phyloP scores from a whole-genome alignment of 1,140 invertebrate genomes.

The Mya arenaria region DNA sequence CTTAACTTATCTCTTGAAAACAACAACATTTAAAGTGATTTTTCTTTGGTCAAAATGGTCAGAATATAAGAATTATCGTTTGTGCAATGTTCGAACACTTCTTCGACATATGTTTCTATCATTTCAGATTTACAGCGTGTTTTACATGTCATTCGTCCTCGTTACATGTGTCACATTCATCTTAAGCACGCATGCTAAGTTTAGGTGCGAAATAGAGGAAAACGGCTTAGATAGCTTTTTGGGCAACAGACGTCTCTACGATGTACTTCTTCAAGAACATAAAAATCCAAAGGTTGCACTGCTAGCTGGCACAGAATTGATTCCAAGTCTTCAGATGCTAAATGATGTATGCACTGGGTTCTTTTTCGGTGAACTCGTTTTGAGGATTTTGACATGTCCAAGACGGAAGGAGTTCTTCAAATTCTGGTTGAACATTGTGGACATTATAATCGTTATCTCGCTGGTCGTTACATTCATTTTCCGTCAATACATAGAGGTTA shows the following conservation, averaged over 20 bases:
- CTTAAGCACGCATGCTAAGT: slow-evolving; percentile 49
- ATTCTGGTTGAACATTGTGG: slow-evolving; percentile 79
- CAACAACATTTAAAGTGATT: too few species aligned
- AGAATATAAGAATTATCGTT: too few species aligned
- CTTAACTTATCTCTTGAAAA: too few species aligned
- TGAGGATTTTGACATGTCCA: slow-evolving; percentile 75
- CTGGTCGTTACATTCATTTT: slow-evolving; percentile 9
- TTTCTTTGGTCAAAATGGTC: too few species aligned
- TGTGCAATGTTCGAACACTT: too few species aligned
- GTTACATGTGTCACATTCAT: slow-evolving; percentile 45
- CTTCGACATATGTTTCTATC: not conserved
- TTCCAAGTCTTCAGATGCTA: slow-evolving; percentile 34
- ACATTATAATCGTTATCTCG: slow-evolving; percentile 68
- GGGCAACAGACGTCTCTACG: not conserved
- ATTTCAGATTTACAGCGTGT: slow-evolving; percentile 58
- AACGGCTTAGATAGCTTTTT: slow-evolving; percentile 7
- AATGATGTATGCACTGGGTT: slow-evolving; percentile 76
- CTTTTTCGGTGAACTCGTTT: slow-evolving; percentile 78
- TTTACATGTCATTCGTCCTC: slow-evolving; percentile 61
- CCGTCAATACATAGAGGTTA: not conserved
- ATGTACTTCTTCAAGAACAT: not conserved
- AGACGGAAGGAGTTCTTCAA: slow-evolving; percentile 76
- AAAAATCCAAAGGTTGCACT: slow-evolving; percentile 39
- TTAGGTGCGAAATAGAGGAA: slow-evolving; percentile 34
- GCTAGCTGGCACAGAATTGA: not conserved